Evolutionary conservation across 2,113 vertebrate genomes (phyloP), one percentile per base, ranked within the genome.

Genomic region (Mola mola): DNA sequence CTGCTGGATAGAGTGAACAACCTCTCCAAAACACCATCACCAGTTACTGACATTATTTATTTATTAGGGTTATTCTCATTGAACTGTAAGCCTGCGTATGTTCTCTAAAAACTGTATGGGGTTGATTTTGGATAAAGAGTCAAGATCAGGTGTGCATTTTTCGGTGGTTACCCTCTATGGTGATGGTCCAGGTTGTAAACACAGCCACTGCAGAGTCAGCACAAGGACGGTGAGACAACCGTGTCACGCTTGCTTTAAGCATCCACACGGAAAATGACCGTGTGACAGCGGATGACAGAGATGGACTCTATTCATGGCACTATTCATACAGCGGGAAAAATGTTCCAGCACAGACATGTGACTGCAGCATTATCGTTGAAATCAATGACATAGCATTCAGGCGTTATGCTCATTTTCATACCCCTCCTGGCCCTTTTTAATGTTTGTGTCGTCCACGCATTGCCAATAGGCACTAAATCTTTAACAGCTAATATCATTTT

Each of bases 331-430:
- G 63, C 40, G 1, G 48, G 34, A 48, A 41, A 36, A 49, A 21
- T 12, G 12, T 20, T 46, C 12, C 4, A 5, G 17, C 33, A 46
- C 31, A 29, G 48, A 73, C 60, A 67, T 57, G 67, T 61, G 52
- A 81, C 43, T 49, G 21, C 37, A 48, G 48, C 48, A 40, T 53
- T 60, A 37, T 42, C 43, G 34, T 49, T 70, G 2, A 67, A 40
- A 68, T 57, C 63, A 52, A 22, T 47, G 34, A 41, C 36, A 55
- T 44, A 38, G 49, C 26, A 53, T 8, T 6, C 3, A 16, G 31
- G n/a, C n/a, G n/a, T n/a, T n/a, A n/a, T n/a, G n/a, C n/a, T n/a
- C n/a, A n/a, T n/a, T n/a, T n/a, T n/a, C n/a, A n/a, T n/a, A n/a
- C n/a, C n/a, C n/a, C n/a, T n/a, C n/a, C n/a, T n/a, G n/a, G n/a